A percentile compares a stretch with the other conserved stretches of the same genome.
These are phyloP conservation scores for Lithobates pipiens DNA, from an alignment of 2,797 vertebrate species.

Conservation along the genomic window DNA sequence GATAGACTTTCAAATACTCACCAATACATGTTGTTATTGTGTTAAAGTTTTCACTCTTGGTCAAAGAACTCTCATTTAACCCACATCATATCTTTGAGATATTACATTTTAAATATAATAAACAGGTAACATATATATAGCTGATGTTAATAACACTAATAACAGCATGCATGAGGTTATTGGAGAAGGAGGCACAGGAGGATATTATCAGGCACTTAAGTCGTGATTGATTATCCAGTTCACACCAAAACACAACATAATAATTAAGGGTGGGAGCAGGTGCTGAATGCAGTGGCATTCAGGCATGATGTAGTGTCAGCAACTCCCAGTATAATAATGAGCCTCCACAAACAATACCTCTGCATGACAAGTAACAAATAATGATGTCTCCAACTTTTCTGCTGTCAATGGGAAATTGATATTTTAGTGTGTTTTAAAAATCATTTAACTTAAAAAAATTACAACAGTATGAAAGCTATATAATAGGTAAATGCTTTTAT, in stretches of 20 bases:
- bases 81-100: too few species aligned
- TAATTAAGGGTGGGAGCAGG: constrained; percentile 57
- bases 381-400: constrained; percentile 48
- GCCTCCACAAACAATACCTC: constrained; percentile 51
- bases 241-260: constrained; percentile 44
- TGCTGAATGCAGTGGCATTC: constrained; percentile 45
- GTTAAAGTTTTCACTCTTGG: too few species aligned
- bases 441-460: constrained; percentile 19
- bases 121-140: not conserved
- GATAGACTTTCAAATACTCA: too few species aligned
- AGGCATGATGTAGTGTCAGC: constrained; percentile 49
- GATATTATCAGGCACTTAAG: constrained; percentile 45
- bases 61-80: too few species aligned
- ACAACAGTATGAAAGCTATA: not conserved
- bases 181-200: constrained; percentile 24
- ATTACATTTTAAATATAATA: too few species aligned
- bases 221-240: constrained; percentile 54
- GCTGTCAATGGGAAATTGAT: constrained; percentile 48
- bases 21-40: too few species aligned
- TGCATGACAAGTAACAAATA: constrained; percentile 50
- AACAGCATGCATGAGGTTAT: constrained; percentile 5
- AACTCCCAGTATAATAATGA: constrained; percentile 48
- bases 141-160: not conserved
- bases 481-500: not conserved
- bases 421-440: constrained; percentile 34